Percentiles rank a stretch among this genome's conserved stretches.
Evolutionary conservation across 2,888 invertebrate species (phyloP).

Genomic region (Phortica magna): DNA sequence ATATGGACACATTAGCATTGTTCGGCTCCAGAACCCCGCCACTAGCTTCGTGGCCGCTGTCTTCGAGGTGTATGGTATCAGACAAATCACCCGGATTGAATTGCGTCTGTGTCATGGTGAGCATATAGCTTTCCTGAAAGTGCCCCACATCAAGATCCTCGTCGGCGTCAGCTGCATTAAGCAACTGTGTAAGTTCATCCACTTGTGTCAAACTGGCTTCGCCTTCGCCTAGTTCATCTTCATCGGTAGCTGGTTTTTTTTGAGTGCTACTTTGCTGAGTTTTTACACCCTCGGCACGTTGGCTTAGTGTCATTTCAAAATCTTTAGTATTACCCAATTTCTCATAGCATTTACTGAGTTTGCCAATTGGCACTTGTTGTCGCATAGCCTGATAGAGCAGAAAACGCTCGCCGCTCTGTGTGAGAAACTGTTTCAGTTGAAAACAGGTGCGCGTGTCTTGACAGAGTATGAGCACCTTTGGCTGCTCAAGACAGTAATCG

Average conservation of each 20-base stretch:
- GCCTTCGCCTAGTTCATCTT: not conserved
- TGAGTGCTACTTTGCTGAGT: not conserved
- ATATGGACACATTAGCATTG: slow-evolving; percentile 76
- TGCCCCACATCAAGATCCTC: slow-evolving; percentile 77
- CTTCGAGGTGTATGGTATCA: slow-evolving; percentile 20
- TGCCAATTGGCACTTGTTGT: slow-evolving; percentile 81
- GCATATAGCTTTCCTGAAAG: slow-evolving; percentile 83
- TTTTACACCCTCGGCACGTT: slow-evolving; percentile 27
- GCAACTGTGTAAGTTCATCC: slow-evolving; percentile 70
- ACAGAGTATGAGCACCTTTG: slow-evolving; percentile 90
- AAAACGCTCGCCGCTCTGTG: slow-evolving; percentile 82
- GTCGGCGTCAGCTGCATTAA: slow-evolving; percentile 63
- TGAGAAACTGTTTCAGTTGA: slow-evolving; percentile 86
- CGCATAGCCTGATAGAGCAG: slow-evolving; percentile 82
- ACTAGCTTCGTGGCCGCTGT: slow-evolving; percentile 39
- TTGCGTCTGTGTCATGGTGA: slow-evolving; percentile 83
- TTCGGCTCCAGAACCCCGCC: slow-evolving; percentile 35
- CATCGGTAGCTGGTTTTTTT: slow-evolving; percentile 4
- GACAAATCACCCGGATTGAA: slow-evolving; percentile 47
- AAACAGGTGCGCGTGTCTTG: slow-evolving; percentile 89
- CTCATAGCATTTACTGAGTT: slow-evolving; percentile 80
- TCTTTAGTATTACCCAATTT: slow-evolving; percentile 70
- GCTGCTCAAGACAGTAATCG: slow-evolving; percentile 69
- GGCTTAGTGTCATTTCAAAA: slow-evolving; percentile 40
- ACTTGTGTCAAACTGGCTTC: slow-evolving; percentile 3